Conservation (phyloP, 2,797 vertebrate genomes). For the Thamnophis elegans region DNA sequence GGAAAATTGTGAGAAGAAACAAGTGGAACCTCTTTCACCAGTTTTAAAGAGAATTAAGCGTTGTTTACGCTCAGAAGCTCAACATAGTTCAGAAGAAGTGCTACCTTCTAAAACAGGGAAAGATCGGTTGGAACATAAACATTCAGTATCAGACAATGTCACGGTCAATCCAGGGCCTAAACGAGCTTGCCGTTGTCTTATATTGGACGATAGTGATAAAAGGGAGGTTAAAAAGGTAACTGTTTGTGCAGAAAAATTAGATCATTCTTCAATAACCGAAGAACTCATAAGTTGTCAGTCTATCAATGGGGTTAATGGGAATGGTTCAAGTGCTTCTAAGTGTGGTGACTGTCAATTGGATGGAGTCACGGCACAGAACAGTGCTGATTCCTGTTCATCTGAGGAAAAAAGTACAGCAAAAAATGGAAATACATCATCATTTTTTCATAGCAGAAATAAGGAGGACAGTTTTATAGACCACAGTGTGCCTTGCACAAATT, state of each 20-base stretch:
- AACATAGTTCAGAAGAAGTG: slow-evolving; percentile 85
- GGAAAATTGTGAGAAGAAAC: slow-evolving; percentile 83
- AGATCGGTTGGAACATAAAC: slow-evolving; percentile 74
- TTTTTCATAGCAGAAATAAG: slow-evolving; percentile 84
- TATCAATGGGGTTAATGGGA: slow-evolving; percentile 87
- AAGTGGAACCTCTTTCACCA: slow-evolving; percentile 76
- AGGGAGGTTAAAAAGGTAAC: slow-evolving; percentile 81
- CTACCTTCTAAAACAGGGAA: slow-evolving; percentile 76
- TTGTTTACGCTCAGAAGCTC: slow-evolving; percentile 84
- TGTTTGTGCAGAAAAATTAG: slow-evolving; percentile 69
- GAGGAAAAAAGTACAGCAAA: slow-evolving; percentile 79
- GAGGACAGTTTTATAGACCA: slow-evolving; percentile 81
- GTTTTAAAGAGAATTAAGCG: slow-evolving; percentile 90
- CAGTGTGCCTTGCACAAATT: slow-evolving; percentile 95
- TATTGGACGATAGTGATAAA: slow-evolving; percentile 83
- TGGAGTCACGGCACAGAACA: slow-evolving; percentile 69
- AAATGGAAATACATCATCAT: slow-evolving; percentile 73
- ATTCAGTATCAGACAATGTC: slow-evolving; percentile 77
- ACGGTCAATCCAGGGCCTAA: slow-evolving; percentile 73
- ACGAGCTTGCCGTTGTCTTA: slow-evolving; percentile 78
- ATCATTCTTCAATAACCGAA: slow-evolving; percentile 70
- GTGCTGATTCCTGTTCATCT: slow-evolving; percentile 64
- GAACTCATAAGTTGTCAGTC: slow-evolving; percentile 78
- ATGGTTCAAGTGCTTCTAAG: slow-evolving; percentile 75
- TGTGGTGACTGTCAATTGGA: slow-evolving; percentile 75